Conservation (phyloP, 2,797 vertebrate species). For the Anomalospiza imberbis region DNA sequence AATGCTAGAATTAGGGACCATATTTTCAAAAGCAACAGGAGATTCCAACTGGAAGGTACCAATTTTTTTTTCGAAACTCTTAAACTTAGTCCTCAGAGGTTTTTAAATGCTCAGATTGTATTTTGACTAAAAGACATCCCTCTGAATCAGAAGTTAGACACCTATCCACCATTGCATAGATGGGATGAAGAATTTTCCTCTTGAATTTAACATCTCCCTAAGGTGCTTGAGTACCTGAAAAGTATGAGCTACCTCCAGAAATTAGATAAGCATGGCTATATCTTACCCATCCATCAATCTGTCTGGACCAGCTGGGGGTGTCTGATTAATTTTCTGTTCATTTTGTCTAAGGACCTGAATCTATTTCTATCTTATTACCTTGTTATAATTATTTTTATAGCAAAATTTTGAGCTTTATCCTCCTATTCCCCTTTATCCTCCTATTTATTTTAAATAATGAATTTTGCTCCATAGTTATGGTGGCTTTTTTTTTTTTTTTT, state of each 20-base stretch:
- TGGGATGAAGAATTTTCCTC: not conserved
- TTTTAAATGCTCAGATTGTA: rapidly evolving
- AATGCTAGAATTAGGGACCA: not conserved
- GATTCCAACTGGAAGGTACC: not conserved
- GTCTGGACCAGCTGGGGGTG: not conserved
- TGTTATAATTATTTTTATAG: not conserved
- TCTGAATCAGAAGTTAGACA: not conserved
- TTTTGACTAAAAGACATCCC: not conserved
- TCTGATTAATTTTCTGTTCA: not conserved
- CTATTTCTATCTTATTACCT: not conserved
- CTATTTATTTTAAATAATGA: not conserved
- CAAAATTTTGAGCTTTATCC: not conserved
- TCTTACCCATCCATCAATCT: not conserved
- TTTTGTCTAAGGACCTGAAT: not conserved
- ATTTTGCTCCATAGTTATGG: not conserved
- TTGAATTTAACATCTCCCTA: not conserved
- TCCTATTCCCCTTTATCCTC: not conserved
- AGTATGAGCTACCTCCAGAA: not conserved
- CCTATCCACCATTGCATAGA: not conserved
- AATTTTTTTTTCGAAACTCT: not conserved
- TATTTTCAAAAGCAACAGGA: not conserved
- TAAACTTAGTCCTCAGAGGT: not conserved
- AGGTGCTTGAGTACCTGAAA: not conserved
- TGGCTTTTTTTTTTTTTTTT: not conserved
- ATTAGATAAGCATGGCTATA: not conserved